Evolutionary conservation across 2,113 vertebrate genomes (phyloP), one percentile per base, ranked within the genome.

Genomic region (Gymnarchus niloticus): DNA sequence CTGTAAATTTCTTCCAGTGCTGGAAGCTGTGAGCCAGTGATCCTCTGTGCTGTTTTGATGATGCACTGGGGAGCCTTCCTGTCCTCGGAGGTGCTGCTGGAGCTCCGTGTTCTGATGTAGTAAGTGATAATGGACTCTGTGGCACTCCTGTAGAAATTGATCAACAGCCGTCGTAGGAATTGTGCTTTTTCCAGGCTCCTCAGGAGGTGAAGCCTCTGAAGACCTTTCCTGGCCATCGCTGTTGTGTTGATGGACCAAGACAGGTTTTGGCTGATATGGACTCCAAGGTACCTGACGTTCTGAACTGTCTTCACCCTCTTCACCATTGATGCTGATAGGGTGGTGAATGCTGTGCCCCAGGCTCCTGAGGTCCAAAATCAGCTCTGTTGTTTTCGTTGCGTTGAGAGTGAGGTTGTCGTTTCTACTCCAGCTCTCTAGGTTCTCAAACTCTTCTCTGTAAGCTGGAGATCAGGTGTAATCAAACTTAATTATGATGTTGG

Each of bases 391-490:
- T 23, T 82, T 82, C 10, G 5, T 54, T n/a, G 25, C 8, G 25
- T 82, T 82, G n/a, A 82, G 10, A 14, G 5, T 12, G 9, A 82
- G 49, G 8, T 80, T 80, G 21, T 48, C 49, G 77, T 46, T 23
- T 3, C 5, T 2, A 3, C 46, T 51, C 8, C 48, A 76, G 33
- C 28, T 33, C 69, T 37, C 33, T 33, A 76, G 33, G 28, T 37
- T 76, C 33, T 41, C 69, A 14, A 52, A 48, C 80, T 52, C 48
- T 28, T 81, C 48, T 46, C 46, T 3, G 46, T 81, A 81, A 46
- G 77, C 77, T 81, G 44, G 21, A 81, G 46, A 81, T 51, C 77
- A 81, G 77, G 46, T 23, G n/a, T n/a, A n/a, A n/a, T n/a, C n/a
- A n/a, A n/a, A n/a, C n/a, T n/a, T n/a, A n/a, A n/a, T 23, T n/a